Conservation (phyloP, 2,113 vertebrate genomes). For the Garra rufa region DNA sequence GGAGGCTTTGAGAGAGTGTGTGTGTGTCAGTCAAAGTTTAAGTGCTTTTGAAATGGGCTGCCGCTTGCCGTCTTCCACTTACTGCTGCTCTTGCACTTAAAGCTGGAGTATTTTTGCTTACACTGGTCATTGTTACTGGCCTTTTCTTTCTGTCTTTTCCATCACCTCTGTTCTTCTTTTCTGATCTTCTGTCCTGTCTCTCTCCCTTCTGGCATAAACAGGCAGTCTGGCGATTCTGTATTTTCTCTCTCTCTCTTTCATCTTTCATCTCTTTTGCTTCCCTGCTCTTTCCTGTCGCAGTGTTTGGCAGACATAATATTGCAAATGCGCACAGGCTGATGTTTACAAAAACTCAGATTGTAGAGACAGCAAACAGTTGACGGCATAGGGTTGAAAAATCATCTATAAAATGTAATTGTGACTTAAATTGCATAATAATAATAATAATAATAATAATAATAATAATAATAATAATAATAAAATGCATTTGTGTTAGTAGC, state of each 20-base stretch:
- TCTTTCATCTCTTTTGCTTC: not conserved
- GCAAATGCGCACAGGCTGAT: not conserved
- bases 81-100: conserved; percentile 38
- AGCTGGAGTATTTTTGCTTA: not conserved
- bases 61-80: not conserved
- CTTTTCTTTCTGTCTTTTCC: conserved; percentile 20
- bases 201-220: conserved; percentile 27
- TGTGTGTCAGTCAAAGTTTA: conserved; percentile 36
- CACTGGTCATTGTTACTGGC: conserved; percentile 13
- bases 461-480: too few species aligned
- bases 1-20: conserved; percentile 47
- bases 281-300: not conserved
- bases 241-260: conserved; percentile 14
- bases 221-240: not conserved
- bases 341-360: not conserved
- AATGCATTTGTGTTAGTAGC: not conserved
- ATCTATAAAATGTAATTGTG: not conserved
- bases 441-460: too few species aligned
- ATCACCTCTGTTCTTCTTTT: conserved; percentile 4
- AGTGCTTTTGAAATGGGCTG: conserved; percentile 17
- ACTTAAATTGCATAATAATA: not conserved
- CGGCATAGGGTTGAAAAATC: not conserved
- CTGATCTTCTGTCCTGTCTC: not conserved
- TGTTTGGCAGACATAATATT: not conserved
- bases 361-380: not conserved